Conservation (phyloP, 2,113 vertebrate species). For the Microtus oregoni region DNA sequence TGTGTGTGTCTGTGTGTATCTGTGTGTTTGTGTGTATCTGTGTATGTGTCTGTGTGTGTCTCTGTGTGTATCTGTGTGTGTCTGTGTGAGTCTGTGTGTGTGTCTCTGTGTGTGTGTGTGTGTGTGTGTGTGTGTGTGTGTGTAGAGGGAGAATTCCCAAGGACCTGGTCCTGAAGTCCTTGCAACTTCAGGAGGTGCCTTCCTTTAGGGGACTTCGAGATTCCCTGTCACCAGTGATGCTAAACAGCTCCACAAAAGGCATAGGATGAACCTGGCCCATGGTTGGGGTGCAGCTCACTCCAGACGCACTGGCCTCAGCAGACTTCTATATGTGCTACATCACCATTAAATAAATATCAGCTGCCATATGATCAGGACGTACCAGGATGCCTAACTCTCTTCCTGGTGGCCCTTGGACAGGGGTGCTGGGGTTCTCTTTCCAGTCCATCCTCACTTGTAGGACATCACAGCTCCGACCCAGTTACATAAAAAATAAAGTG, state of each 20-base stretch:
- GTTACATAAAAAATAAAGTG: neutral
- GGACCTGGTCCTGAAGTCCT: neutral
- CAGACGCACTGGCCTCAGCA: neutral
- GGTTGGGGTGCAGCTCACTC: neutral
- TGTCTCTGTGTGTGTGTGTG: neutral
- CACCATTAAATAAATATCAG: neutral
- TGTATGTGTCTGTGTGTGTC: accelerated
- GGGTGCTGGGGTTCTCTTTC: neutral
- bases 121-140: neutral
- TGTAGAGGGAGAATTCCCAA: neutral
- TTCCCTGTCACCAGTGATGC: neutral
- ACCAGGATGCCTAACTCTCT: neutral
- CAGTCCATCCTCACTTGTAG: neutral
- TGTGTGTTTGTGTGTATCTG: too few species aligned
- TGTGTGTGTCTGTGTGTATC: neutral
- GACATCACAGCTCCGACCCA: neutral
- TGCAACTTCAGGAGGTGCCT: neutral
- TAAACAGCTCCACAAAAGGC: neutral
- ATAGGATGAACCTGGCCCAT: neutral
- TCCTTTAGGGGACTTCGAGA: neutral
- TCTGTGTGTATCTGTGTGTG: too few species aligned
- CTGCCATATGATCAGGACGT: neutral
- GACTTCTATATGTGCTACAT: neutral
- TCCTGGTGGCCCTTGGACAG: too few species aligned
- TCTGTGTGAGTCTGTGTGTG: neutral